phyloP scores from a whole-genome alignment of 2,797 vertebrate species.

The Prunella strophiata region DNA sequence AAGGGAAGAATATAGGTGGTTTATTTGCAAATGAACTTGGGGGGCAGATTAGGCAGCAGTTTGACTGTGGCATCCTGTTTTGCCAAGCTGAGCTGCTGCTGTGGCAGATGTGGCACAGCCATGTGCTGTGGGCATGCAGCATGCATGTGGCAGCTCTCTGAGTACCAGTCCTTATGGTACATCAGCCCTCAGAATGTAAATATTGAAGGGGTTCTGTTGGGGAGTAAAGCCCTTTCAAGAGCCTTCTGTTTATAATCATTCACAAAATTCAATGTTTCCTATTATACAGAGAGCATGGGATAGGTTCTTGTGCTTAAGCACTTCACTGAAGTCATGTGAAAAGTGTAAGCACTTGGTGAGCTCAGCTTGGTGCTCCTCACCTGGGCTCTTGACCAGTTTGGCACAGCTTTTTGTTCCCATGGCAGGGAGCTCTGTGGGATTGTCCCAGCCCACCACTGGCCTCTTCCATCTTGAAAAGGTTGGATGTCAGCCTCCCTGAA shows the following conservation, averaged over 20 bases:
- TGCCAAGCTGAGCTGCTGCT: not conserved
- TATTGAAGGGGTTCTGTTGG: constrained; percentile 55
- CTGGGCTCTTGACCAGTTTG: not conserved
- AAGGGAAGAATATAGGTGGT: not conserved
- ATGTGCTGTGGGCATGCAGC: not conserved
- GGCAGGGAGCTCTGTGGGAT: not conserved
- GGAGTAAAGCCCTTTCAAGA: constrained; percentile 57
- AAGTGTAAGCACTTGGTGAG: not conserved
- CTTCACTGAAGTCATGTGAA: not conserved
- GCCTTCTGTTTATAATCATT: constrained; percentile 64
- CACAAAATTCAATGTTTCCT: constrained; percentile 54
- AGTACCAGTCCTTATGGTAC: not conserved
- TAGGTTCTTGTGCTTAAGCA: constrained; percentile 28
- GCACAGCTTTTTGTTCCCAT: not conserved
- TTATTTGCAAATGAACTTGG: not conserved
- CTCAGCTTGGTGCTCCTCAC: not conserved
- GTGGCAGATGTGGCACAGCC: not conserved
- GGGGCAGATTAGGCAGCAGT: not conserved
- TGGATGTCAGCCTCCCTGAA: not conserved
- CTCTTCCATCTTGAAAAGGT: not conserved
- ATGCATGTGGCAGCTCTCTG: not conserved
- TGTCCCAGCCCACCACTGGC: not conserved
- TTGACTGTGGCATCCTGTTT: not conserved
- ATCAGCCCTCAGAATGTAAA: constrained; percentile 54
- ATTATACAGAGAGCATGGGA: not conserved